Conservation (phyloP, 2,888 invertebrate genomes). For the Bombylius discolor region DNA sequence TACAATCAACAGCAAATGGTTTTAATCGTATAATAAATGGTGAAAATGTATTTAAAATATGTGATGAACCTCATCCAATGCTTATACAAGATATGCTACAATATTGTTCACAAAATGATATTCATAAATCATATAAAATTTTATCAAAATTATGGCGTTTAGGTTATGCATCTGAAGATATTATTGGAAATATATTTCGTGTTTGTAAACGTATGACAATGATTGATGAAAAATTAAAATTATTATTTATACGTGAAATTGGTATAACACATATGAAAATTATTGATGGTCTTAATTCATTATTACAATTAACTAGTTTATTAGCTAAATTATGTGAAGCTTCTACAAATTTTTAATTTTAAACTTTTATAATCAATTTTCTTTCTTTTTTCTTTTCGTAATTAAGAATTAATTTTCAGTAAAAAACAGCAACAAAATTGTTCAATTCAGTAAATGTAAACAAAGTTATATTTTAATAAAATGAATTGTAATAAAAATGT, state of each 20-base stretch:
- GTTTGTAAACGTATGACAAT: slow-evolving; percentile 72
- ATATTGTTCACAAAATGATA: slow-evolving; percentile 64
- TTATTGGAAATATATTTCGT: slow-evolving; percentile 87
- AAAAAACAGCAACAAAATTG: too few relatives aligned
- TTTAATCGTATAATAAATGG: slow-evolving; percentile 88
- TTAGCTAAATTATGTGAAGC: slow-evolving; percentile 64
- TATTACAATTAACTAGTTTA: slow-evolving; percentile 83
- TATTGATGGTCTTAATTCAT: slow-evolving; percentile 72
- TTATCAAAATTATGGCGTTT: slow-evolving; percentile 81
- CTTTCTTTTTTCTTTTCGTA: too few relatives aligned
- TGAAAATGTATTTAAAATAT: slow-evolving; percentile 95
- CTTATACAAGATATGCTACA: slow-evolving; percentile 83
- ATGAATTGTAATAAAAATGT: too few relatives aligned
- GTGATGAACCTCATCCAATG: slow-evolving; percentile 97
- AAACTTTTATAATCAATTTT: too few relatives aligned
- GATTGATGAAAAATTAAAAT: slow-evolving; percentile 65
- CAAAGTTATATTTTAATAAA: too few relatives aligned
- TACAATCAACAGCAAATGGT: slow-evolving; percentile 89
- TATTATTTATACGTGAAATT: slow-evolving; percentile 82
- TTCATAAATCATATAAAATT: slow-evolving; percentile 77
- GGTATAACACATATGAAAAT: slow-evolving; percentile 83
- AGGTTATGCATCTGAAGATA: slow-evolving; percentile 95
- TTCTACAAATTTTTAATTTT: background rate
- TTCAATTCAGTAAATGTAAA: too few relatives aligned
- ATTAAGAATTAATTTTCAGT: background rate